A percentile compares a stretch with the other conserved stretches of the same genome.
Conservation (phyloP, 2,113 vertebrate genomes). For the Ageneiosus marmoratus region DNA sequence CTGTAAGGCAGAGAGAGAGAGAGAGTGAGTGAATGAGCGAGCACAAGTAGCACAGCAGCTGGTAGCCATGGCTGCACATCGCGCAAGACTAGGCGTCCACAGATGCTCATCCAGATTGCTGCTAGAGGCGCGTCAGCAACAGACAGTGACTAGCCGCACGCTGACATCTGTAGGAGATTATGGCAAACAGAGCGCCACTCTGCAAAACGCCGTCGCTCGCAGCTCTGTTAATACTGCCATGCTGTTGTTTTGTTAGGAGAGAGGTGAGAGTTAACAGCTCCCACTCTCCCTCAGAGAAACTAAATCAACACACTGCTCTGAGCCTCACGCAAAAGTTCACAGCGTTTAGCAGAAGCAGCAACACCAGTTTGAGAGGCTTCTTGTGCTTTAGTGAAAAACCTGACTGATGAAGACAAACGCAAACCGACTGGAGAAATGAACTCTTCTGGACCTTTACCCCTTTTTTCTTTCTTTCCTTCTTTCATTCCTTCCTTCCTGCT, state of each 20-base stretch:
- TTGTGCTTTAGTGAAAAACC: neutral
- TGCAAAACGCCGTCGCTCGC: conserved; percentile 48
- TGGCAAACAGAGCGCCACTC: conserved; percentile 50
- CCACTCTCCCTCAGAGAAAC: conserved; percentile 37
- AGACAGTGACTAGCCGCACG: conserved; percentile 52
- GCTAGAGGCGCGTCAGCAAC: conserved; percentile 54
- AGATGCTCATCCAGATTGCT: conserved; percentile 61
- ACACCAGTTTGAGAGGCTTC: neutral
- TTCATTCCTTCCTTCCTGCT: neutral
- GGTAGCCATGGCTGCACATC: conserved; percentile 57
- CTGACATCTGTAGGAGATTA: conserved; percentile 60
- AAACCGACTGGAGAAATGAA: neutral
- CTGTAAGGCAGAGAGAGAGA: conserved; percentile 8
- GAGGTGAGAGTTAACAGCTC: conserved; percentile 47
- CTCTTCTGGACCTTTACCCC: neutral
- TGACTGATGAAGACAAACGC: neutral
- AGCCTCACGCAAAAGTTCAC: conserved; percentile 11
- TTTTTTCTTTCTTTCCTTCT: neutral
- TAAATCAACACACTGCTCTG: conserved; percentile 40
- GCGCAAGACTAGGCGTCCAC: conserved; percentile 56
- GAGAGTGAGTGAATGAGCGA: conserved; percentile 11
- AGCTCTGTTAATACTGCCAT: conserved; percentile 56
- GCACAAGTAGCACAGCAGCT: conserved; percentile 55
- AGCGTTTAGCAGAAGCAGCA: neutral
- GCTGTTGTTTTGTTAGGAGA: conserved; percentile 55